phyloP scores from a whole-genome alignment of 2,797 vertebrate genomes.

The Peromyscus eremicus region DNA sequence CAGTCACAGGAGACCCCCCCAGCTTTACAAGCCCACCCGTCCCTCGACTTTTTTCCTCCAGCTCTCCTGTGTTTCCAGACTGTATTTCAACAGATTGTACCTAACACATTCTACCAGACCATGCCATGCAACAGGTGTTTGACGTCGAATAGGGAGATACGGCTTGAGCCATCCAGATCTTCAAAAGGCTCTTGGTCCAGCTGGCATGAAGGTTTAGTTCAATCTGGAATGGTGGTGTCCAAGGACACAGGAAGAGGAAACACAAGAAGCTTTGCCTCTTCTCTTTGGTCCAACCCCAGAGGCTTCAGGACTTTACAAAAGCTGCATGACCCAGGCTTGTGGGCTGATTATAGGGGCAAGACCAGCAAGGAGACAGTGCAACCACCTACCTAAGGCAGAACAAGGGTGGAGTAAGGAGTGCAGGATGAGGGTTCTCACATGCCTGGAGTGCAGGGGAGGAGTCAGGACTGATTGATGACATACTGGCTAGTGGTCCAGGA shows the following conservation, averaged over 20 bases:
- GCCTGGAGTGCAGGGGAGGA: neutral
- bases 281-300: neutral
- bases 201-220: neutral
- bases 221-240: neutral
- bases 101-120: neutral
- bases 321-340: fast-evolving
- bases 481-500: neutral
- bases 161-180: neutral
- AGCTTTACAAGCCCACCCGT: neutral
- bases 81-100: neutral
- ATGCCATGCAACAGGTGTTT: neutral
- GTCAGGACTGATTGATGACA: neutral
- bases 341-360: too few relatives aligned
- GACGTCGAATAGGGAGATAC: neutral
- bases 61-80: neutral
- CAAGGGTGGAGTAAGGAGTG: fast-evolving
- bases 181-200: neutral
- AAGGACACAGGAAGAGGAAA: neutral
- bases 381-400: neutral
- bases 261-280: neutral
- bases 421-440: fast-evolving
- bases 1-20: neutral
- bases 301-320: neutral
- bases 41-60: neutral
- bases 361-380: neutral